These are phyloP conservation scores for Orchesella cincta DNA, from an alignment of 1,140 invertebrate species.

Conservation along the genomic window DNA sequence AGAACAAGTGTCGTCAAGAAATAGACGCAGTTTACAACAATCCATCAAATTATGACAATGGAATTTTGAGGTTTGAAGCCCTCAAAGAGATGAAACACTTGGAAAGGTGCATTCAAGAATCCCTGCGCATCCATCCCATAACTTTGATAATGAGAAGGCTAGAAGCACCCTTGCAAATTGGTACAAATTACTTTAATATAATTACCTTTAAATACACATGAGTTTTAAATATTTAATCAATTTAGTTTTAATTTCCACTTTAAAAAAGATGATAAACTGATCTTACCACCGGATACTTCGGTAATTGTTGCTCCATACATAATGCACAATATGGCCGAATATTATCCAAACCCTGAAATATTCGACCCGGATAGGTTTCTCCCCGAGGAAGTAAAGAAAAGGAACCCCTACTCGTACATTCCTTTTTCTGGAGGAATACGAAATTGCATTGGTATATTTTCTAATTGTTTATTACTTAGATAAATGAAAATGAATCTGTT, in stretches of 20 bases:
- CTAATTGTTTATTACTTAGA: no score
- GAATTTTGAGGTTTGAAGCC: constrained; percentile 53
- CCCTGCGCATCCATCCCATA: constrained; percentile 62
- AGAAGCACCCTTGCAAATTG: background rate
- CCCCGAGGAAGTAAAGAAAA: constrained; percentile 50
- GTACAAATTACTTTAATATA: no score
- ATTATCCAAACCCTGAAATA: constrained; percentile 53
- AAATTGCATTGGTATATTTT: constrained; percentile 60
- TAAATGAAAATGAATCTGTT: no score
- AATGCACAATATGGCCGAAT: constrained; percentile 52
- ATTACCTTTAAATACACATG: no score
- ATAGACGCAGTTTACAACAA: background rate
- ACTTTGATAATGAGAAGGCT: background rate
- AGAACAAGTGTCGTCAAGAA: background rate
- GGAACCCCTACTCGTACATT: constrained; percentile 58
- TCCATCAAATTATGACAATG: background rate
- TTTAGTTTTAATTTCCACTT: background rate
- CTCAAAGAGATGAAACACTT: constrained; percentile 63
- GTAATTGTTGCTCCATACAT: constrained; percentile 52
- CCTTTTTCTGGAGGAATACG: constrained; percentile 63
- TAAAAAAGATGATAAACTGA: constrained; percentile 59
- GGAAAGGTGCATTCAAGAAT: constrained; percentile 67
- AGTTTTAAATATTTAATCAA: no score
- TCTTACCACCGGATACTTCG: constrained; percentile 58
- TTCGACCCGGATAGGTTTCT: constrained; percentile 58